Evolutionary conservation across 2,888 invertebrate species (phyloP).

Genomic region (Brenthis ino): DNA sequence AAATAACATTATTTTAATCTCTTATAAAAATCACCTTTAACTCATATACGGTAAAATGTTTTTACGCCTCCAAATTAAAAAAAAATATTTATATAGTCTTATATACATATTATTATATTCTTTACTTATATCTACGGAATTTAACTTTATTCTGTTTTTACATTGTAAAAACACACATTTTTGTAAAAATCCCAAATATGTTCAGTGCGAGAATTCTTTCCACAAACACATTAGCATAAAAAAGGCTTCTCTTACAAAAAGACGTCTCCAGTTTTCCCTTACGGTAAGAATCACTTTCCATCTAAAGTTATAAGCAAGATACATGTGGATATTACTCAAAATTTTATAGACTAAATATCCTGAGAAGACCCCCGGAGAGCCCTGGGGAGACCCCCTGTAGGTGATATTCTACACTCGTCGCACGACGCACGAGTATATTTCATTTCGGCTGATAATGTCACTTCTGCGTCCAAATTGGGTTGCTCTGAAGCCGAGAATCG

Average conservation of each 20-base stretch:
- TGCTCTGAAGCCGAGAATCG: conserved; percentile 12
- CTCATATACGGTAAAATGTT: too few species aligned
- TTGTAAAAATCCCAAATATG: too few species aligned
- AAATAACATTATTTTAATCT: too few species aligned
- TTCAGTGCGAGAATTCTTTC: too few species aligned
- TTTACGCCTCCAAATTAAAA: too few species aligned
- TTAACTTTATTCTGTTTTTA: too few species aligned
- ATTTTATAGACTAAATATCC: conserved; percentile 21
- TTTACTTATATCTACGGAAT: too few species aligned
- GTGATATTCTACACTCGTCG: conserved; percentile 21
- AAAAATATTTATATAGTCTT: too few species aligned
- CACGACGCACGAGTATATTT: conserved; percentile 26
- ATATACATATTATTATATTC: too few species aligned
- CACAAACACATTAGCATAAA: too few species aligned
- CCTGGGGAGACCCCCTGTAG: conserved; percentile 10
- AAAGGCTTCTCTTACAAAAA: neutral
- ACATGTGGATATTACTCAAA: conserved; percentile 14
- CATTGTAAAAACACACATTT: too few species aligned
- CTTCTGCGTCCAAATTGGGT: conserved; percentile 23
- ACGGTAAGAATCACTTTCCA: conserved; percentile 9
- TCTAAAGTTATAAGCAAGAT: conserved; percentile 16
- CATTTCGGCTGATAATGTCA: conserved; percentile 31
- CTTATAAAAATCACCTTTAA: too few species aligned
- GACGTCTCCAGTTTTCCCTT: neutral
- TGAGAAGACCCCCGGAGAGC: conserved; percentile 12